Percentiles rank a stretch among this genome's conserved stretches.
These are phyloP conservation scores for Chiridota heheva DNA, from an alignment of 35 echinoderm and acorn worm species.

Conservation along the genomic window DNA sequence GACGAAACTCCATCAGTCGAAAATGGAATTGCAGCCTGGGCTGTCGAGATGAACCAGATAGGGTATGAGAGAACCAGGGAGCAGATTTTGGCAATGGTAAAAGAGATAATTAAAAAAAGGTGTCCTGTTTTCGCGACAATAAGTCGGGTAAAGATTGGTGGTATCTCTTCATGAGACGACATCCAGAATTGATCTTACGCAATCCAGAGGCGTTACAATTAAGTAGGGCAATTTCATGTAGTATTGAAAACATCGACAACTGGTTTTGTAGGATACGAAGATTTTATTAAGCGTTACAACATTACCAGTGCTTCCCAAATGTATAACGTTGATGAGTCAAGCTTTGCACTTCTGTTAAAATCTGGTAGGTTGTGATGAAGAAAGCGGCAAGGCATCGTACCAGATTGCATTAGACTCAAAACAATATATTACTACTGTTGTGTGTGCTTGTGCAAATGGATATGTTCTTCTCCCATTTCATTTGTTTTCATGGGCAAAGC, in stretches of 20 bases:
- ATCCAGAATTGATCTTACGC: background rate
- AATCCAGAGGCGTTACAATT: background rate
- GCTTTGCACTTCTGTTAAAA: background rate
- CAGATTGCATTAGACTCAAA: background rate
- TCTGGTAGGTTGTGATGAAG: background rate
- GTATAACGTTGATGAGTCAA: background rate
- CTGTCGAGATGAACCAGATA: constrained; percentile 32
- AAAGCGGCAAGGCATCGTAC: background rate
- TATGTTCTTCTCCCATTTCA: constrained; percentile 4
- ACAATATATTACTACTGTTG: constrained; percentile 16
- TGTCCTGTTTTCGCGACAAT: background rate
- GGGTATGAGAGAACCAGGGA: constrained; percentile 24
- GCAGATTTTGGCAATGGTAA: constrained; percentile 34
- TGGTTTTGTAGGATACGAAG: constrained; percentile 27
- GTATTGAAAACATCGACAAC: background rate
- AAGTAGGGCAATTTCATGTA: background rate
- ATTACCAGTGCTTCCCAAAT: background rate
- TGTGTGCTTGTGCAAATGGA: constrained; percentile 11
- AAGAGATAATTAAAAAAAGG: no score
- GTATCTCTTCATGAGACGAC: background rate
- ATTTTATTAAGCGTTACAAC: background rate
- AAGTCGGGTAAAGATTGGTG: constrained; percentile 21
- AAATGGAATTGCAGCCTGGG: constrained; percentile 9
- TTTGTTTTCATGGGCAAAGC: background rate
- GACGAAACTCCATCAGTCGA: constrained; percentile 20